A percentile compares a stretch with the other conserved stretches of the same genome.
phyloP scores from a whole-genome alignment of 2,797 vertebrate species.

The Pagetopsis macropterus region DNA sequence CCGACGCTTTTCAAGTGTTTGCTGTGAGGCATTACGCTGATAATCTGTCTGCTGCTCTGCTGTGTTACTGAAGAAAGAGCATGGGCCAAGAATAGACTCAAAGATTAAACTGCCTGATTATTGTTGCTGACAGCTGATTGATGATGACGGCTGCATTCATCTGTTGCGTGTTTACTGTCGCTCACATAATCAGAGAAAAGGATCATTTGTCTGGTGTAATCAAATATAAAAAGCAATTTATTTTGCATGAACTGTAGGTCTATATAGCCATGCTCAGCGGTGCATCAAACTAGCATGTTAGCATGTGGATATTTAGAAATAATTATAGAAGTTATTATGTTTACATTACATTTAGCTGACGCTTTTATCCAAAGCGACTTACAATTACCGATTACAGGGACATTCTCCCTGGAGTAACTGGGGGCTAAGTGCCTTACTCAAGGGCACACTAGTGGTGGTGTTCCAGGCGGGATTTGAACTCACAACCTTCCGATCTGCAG shows the following conservation, averaged over 20 bases:
- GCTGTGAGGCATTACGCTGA: not conserved
- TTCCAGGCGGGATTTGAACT: too few species aligned
- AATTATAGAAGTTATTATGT: not conserved
- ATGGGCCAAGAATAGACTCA: conserved; percentile 62
- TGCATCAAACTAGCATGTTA: conserved; percentile 1
- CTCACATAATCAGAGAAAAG: conserved; percentile 29
- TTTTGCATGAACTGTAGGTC: not conserved
- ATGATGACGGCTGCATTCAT: conserved; percentile 37
- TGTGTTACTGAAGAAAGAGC: conserved; percentile 40
- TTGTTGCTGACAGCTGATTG: conserved; percentile 63
- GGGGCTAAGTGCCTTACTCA: too few species aligned
- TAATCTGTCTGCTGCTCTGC: conserved; percentile 55
- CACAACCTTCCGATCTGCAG: too few species aligned
- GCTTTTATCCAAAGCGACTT: too few species aligned
- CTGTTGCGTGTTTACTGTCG: conserved; percentile 19
- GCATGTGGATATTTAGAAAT: not conserved
- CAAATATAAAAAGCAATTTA: not conserved
- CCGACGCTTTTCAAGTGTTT: conserved; percentile 15
- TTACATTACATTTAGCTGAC: too few species aligned
- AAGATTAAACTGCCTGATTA: conserved; percentile 60
- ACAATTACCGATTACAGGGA: too few species aligned
- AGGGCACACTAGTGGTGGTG: too few species aligned
- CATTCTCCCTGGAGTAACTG: too few species aligned
- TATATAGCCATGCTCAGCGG: not conserved
- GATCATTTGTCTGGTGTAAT: conserved; percentile 21